Conservation (phyloP, 2,797 vertebrate genomes). For the Hozukius guyotensis region DNA sequence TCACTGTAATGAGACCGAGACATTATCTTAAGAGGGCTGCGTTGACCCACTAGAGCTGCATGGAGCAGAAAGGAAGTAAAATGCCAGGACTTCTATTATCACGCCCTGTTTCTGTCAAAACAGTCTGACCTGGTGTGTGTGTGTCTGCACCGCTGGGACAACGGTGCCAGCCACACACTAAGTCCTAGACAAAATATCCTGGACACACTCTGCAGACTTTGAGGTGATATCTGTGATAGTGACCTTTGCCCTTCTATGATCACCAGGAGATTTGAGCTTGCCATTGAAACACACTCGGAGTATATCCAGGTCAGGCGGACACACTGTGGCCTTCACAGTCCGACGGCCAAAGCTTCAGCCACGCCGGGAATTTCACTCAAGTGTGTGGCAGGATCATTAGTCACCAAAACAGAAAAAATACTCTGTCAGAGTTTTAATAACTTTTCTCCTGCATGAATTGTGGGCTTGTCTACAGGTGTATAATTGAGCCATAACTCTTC, state of each 20-base stretch:
- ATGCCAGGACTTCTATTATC: slow-evolving; percentile 57
- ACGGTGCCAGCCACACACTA: slow-evolving; percentile 20
- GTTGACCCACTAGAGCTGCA: slow-evolving; percentile 24
- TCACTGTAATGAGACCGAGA: slow-evolving; percentile 39
- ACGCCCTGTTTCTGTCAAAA: slow-evolving; percentile 66
- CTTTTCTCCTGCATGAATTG: slow-evolving; percentile 35
- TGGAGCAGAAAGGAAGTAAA: slow-evolving; percentile 28
- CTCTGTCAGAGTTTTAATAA: slow-evolving; percentile 66
- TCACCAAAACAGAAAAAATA: slow-evolving; percentile 51
- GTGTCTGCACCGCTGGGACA: slow-evolving; percentile 30
- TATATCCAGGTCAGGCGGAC: slow-evolving; percentile 11
- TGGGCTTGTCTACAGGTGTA: slow-evolving; percentile 21
- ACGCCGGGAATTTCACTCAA: slow-evolving; percentile 74
- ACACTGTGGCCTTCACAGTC: slow-evolving; percentile 64
- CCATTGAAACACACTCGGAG: not conserved
- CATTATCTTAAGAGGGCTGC: slow-evolving; percentile 44
- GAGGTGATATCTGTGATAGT: slow-evolving; percentile 39
- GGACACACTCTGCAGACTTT: slow-evolving; percentile 3
- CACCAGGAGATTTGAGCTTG: slow-evolving; percentile 13
- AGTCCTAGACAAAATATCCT: slow-evolving; percentile 14
- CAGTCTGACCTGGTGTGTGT: slow-evolving; percentile 38
- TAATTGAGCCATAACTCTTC: slow-evolving; percentile 48
- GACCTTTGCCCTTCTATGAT: slow-evolving; percentile 45
- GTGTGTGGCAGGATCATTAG: slow-evolving; percentile 65
- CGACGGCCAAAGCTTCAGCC: slow-evolving; percentile 68